These are phyloP conservation scores for Prostheceraeus crozeri DNA, from an alignment of 2,888 invertebrate genomes.

Conservation along the genomic window DNA sequence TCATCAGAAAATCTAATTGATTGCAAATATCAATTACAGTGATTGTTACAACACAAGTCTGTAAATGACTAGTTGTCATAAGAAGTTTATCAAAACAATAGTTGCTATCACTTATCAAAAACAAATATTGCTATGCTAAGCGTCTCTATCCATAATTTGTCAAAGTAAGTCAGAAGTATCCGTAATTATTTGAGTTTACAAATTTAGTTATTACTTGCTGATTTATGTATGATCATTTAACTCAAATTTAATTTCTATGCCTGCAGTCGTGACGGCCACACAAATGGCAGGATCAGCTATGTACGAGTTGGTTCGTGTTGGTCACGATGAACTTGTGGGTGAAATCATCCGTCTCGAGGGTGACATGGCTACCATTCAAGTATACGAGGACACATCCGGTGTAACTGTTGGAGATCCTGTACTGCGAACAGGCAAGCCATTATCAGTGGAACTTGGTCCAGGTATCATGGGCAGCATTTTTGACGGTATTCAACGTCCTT, in stretches of 20 bases:
- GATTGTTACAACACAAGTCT: no score
- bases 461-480: constrained; percentile 98
- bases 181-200: neutral
- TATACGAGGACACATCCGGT: constrained; percentile 70
- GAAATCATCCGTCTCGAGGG: constrained; percentile 99
- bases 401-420: constrained; percentile 99
- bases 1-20: no score
- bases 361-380: constrained; percentile 99
- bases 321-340: constrained; percentile 92
- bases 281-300: constrained; percentile 98
- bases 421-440: constrained; percentile 90
- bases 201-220: constrained; percentile 4
- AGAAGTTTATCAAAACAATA: no score
- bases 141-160: neutral
- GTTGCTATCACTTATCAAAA: no score
- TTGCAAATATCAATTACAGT: no score
- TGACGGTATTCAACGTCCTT: constrained; percentile 97
- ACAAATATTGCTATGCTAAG: neutral
- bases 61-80: no score
- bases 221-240: neutral
- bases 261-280: constrained; percentile 85
- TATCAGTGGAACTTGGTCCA: constrained; percentile 96
- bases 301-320: constrained; percentile 98
- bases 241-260: neutral
- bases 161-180: neutral